Base-by-base conservation (phyloP, 2,888 invertebrate genomes). In the Cataglyphis livida region DNA sequence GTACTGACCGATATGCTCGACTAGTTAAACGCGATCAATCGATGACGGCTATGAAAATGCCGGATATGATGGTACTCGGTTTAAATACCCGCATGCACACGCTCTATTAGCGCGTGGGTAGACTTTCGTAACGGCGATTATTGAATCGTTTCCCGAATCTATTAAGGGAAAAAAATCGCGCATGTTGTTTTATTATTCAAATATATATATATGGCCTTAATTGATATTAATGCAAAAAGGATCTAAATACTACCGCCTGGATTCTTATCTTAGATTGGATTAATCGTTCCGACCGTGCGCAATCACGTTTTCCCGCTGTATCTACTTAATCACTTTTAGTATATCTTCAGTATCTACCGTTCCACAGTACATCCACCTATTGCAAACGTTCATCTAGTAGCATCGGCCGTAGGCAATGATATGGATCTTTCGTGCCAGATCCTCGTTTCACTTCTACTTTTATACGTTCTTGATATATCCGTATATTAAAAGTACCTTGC, bases 21-120 rank as follows among this genome's bases (percentile, higher is more conserved):
- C 65, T 48, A 66, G 57, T 51, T 51, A 25, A 28, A 65, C 71
- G 44, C 83, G 83, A 81, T 73, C 83, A 64, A 61, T 83, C 65
- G 81, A 73, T 61, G 70, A 78, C 28, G 59, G 64, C 57, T 38
- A 44, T 38, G 79, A 71, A 71, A 65, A 21, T 82, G 65, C 84
- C 84, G 84, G 84, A 84, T 82, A 85, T 68, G 75, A 76, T 62
- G 75, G 76, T 81, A 81, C 84, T 85, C 70, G 54, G 64, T 70
- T 78, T 81, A 81, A 84, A 81, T 76, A 70, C 84, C 82, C 82
- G 75, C 82, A 82, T 82, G 41, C 35, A 15, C 10, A 1, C 41
- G 12, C 32, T 10, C 32, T 41, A 61, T 76, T 76, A 66, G 35
- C 48, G 75, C 75, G 68, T 76, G 51, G 76, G 21, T 48, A 25